A percentile compares a stretch with the other conserved stretches of the same genome.
These are phyloP conservation scores for Uloborus diversus DNA, from an alignment of 1,140 invertebrate genomes.

Conservation along the genomic window DNA sequence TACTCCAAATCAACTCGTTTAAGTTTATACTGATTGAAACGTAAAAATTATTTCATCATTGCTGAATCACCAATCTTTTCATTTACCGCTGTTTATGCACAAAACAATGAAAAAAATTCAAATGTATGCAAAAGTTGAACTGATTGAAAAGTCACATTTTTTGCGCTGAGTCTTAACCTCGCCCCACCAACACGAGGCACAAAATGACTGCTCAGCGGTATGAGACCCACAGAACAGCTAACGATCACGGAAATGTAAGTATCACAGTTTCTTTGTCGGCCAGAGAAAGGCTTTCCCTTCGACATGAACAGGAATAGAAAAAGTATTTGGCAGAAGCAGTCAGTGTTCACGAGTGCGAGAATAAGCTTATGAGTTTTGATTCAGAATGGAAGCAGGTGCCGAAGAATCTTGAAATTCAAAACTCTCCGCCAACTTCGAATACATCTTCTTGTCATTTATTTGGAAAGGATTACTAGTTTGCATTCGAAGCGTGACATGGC, in stretches of 20 bases:
- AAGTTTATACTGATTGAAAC: no score
- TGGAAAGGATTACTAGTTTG: background rate
- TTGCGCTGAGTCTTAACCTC: no score
- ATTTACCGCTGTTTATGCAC: background rate
- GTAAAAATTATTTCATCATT: background rate
- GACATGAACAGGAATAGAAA: conserved; percentile 23
- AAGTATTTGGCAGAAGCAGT: background rate
- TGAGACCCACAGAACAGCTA: background rate
- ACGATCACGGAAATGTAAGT: background rate
- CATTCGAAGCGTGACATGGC: background rate
- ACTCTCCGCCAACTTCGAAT: background rate
- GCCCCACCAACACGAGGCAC: no score
- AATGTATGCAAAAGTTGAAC: conserved; percentile 4
- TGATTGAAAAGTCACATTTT: no score
- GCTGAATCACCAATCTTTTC: background rate
- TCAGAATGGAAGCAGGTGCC: background rate
- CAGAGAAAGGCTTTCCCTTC: background rate
- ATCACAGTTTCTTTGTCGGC: background rate
- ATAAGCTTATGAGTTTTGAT: conserved; percentile 3
- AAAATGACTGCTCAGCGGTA: background rate
- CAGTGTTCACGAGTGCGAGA: background rate
- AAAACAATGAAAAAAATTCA: background rate
- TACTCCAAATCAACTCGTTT: no score
- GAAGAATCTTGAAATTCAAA: conserved; percentile 3
- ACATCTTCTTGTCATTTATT: background rate